A percentile compares a stretch with the other conserved stretches of the same genome.
Conservation (phyloP, 2,888 invertebrate genomes). For the Periphyllus acericola region DNA sequence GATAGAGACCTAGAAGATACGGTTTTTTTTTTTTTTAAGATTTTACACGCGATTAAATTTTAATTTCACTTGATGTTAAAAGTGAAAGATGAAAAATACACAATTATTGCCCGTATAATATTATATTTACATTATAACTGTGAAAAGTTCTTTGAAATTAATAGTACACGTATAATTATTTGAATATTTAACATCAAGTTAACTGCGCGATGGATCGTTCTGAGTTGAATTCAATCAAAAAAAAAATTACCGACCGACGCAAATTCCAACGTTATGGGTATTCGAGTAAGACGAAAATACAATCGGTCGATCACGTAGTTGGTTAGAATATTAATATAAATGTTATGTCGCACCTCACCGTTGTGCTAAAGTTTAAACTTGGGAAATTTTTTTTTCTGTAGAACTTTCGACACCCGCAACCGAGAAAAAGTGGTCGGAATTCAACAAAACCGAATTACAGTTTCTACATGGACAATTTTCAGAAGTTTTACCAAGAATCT, state of each 20-base stretch:
- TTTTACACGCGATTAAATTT: too few relatives aligned
- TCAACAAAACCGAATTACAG: constrained; percentile 7
- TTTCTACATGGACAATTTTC: constrained; percentile 33
- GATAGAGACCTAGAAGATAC: too few relatives aligned
- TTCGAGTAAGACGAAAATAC: constrained; percentile 4
- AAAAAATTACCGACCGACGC: neutral
- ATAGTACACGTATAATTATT: too few relatives aligned
- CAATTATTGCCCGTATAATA: too few relatives aligned
- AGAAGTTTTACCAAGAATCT: constrained; percentile 15
- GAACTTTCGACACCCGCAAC: constrained; percentile 7
- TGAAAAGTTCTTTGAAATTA: too few relatives aligned
- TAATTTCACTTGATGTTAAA: too few relatives aligned
- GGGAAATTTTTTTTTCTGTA: neutral
- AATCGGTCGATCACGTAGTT: neutral
- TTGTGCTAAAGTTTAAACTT: neutral
- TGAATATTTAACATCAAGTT: too few relatives aligned
- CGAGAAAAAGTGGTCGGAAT: neutral
- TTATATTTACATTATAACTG: too few relatives aligned
- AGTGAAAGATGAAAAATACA: too few relatives aligned
- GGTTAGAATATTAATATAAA: constrained; percentile 12
- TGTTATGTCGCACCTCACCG: neutral
- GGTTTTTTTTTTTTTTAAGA: too few relatives aligned
- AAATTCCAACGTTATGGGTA: neutral
- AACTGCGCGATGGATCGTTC: neutral
- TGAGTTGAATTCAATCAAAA: neutral